phyloP scores from a whole-genome alignment of 2,113 vertebrate genomes.

The Fulmarus glacialis region DNA sequence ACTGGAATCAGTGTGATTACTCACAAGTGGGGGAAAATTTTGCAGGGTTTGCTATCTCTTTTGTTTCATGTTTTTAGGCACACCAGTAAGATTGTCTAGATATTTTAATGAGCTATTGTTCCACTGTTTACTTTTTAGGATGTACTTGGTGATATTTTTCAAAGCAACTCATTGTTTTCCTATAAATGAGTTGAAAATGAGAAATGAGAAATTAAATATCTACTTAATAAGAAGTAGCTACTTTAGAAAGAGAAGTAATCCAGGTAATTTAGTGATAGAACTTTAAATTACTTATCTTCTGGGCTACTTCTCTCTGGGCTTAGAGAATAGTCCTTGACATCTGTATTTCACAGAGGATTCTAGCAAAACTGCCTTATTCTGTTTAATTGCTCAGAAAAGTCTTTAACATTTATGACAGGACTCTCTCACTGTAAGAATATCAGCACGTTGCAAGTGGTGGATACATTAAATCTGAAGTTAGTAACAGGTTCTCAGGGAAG shows the following conservation, averaged over 20 bases:
- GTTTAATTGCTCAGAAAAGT: neutral
- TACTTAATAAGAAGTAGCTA: neutral
- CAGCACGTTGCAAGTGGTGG: accelerated
- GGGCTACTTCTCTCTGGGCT: neutral
- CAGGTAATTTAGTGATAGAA: neutral
- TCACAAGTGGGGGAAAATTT: neutral
- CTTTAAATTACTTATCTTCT: neutral
- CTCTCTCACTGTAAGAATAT: neutral
- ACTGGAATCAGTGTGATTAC: neutral
- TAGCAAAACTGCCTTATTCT: neutral
- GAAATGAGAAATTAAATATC: neutral
- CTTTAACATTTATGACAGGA: neutral
- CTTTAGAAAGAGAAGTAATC: neutral
- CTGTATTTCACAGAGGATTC: neutral
- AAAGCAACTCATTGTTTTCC: neutral
- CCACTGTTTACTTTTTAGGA: neutral
- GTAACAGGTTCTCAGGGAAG: neutral
- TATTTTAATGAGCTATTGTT: neutral
- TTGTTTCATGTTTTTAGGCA: neutral
- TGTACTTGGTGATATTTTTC: neutral
- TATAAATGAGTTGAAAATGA: neutral
- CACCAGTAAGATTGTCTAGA: accelerated
- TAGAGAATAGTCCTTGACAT: neutral
- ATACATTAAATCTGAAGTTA: neutral
- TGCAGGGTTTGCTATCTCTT: neutral